A percentile compares a stretch with the other conserved stretches of the same genome.
phyloP scores from a whole-genome alignment of 2,797 vertebrate species.

The Hydrophis major region DNA sequence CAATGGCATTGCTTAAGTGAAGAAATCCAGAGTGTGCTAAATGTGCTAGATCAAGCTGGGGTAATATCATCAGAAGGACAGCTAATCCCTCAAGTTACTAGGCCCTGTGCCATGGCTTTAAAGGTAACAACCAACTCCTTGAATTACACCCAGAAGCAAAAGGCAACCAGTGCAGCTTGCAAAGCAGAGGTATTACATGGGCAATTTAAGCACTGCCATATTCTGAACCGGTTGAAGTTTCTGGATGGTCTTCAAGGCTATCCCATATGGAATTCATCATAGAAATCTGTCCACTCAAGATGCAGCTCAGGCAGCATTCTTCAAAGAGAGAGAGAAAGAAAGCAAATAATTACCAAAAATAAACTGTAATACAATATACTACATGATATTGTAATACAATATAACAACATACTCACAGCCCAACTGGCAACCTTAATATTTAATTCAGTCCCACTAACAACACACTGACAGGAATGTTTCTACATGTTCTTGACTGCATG shows the following conservation, averaged over 20 bases:
- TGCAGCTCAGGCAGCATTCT: neutral
- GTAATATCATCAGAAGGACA: neutral
- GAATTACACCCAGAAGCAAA: neutral
- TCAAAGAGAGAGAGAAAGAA: neutral
- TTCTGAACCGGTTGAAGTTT: neutral
- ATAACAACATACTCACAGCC: neutral
- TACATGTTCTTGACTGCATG: neutral
- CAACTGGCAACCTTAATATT: neutral
- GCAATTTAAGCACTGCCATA: neutral
- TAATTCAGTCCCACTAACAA: neutral
- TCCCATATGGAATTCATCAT: neutral
- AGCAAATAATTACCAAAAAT: neutral
- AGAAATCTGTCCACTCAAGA: neutral
- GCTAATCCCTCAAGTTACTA: neutral
- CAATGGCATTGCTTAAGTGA: neutral
- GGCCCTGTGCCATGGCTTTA: neutral
- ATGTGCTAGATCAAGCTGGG: neutral
- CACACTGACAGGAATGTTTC: neutral
- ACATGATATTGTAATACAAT: too few relatives aligned
- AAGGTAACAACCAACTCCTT: neutral
- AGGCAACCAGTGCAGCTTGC: neutral
- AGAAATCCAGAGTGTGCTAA: neutral
- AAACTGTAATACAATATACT: neutral
- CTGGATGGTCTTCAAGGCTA: neutral
- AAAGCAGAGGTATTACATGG: neutral